These are phyloP conservation scores for Mythimna albipuncta DNA, from an alignment of 2,888 invertebrate species.

Conservation along the genomic window DNA sequence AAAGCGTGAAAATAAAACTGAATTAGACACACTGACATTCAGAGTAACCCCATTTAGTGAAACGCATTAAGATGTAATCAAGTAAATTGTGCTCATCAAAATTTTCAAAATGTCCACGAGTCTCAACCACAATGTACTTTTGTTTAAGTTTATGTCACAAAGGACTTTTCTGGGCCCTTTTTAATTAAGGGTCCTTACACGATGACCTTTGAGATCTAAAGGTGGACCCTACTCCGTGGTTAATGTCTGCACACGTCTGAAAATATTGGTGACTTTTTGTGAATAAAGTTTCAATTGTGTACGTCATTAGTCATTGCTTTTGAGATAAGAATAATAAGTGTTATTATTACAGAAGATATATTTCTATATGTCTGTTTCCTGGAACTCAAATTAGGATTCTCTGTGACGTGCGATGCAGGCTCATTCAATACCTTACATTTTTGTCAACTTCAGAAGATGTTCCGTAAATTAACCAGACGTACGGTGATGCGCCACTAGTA, in stretches of 20 bases:
- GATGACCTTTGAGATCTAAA: conserved; percentile 49
- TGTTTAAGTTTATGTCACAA: conserved; percentile 62
- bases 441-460: too few species aligned
- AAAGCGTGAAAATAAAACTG: conserved; percentile 15
- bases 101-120: conserved; percentile 40
- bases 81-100: conserved; percentile 18
- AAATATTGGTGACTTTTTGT: conserved; percentile 6
- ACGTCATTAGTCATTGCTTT: too few species aligned
- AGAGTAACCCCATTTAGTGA: conserved; percentile 14
- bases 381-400: too few species aligned
- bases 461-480: too few species aligned
- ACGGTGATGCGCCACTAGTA: too few species aligned
- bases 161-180: conserved; percentile 63
- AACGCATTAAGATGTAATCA: conserved; percentile 2
- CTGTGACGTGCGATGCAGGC: too few species aligned
- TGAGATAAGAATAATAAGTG: too few species aligned
- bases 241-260: conserved; percentile 15
- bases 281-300: conserved; percentile 7
- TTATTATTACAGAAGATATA: too few species aligned
- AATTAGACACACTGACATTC: conserved; percentile 17
- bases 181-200: conserved; percentile 61
- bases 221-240: conserved; percentile 35
- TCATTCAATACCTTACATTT: too few species aligned
- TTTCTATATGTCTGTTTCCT: too few species aligned
- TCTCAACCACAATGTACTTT: conserved; percentile 49